Percentiles rank a stretch among this genome's conserved stretches.
phyloP scores from a whole-genome alignment of 2,797 vertebrate species.

The Poeciliopsis presidionis region DNA sequence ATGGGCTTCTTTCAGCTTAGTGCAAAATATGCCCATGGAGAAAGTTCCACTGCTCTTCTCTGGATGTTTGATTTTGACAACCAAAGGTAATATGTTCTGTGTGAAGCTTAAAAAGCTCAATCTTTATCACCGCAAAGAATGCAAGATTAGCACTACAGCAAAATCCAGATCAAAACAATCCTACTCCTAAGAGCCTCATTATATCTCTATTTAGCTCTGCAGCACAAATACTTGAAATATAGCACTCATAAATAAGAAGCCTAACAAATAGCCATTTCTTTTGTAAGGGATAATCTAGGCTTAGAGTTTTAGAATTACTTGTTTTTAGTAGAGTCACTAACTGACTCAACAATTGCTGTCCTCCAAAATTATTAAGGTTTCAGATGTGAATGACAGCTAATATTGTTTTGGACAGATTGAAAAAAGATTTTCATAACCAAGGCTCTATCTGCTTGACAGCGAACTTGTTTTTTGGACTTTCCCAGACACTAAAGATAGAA shows the following conservation, averaged over 20 bases:
- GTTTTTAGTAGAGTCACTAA: not conserved
- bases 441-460: slow-evolving; percentile 54
- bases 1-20: not conserved
- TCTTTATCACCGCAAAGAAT: not conserved
- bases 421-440: not conserved
- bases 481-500: not conserved
- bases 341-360: not conserved
- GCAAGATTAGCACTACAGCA: slow-evolving; percentile 18
- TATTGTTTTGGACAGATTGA: not conserved
- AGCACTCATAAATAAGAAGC: not conserved
- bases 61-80: not conserved
- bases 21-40: not conserved
- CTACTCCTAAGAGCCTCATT: slow-evolving; percentile 21
- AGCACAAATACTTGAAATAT: not conserved
- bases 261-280: not conserved
- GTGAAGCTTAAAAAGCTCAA: not conserved
- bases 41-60: not conserved
- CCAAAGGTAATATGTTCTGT: not conserved
- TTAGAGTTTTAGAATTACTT: not conserved
- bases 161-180: slow-evolving; percentile 31
- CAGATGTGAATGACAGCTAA: not conserved
- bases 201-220: not conserved
- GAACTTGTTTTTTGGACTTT: not conserved
- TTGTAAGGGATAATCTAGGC: not conserved
- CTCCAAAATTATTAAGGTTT: not conserved